Base-by-base conservation (phyloP, 2,797 vertebrate genomes). In the Smutsia temminckii region DNA sequence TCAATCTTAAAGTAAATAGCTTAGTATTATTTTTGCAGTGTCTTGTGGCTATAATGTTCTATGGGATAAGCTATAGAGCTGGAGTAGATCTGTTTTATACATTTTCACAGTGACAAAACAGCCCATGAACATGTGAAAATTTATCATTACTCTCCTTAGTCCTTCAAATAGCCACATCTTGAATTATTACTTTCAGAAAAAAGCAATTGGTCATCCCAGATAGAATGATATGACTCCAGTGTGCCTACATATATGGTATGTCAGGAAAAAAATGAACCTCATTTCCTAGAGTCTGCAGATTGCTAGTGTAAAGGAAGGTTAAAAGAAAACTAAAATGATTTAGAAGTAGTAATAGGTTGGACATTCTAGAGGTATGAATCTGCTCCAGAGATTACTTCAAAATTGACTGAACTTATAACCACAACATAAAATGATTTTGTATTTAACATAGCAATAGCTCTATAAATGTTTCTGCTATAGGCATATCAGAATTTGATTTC, bases 1-100 rank as follows among this genome's bases (percentile, higher is more conserved):
- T 96, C 51, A 96, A 66, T 75, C 92, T 95, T 96, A 97, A 95
- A 93, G 23, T 42, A 63, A 95, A 94, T 18, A 96, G 74, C 74
- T 89, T 89, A 91, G 37, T 93, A 93, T 71, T 95, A 84, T 86
- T 77, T 96, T 95, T 85, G 46, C 18, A 97, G 8, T 79, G 42
- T 49, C 59, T 91, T 95, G n/a, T 96, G 66, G 78, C 75, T 92
- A 72, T 89, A 94, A 79, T 94, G 18, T 72, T 97, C 91, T 61
- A 57, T 91, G 94, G 42, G 55, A 93, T 96, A 96, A 71, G 68
- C 55, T 68, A 64, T 32, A 32, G 72, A 89, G 14, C 55, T 51
- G 20, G 1, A 94, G 55, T 49, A 51, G 64, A 93, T 69, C 74
- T 85, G 77, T 78, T 71, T 88, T 93, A 69, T 40, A 68, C 5